A percentile compares a stretch with the other conserved stretches of the same genome.
These are phyloP conservation scores for Heliangelus exortis DNA, from an alignment of 2,797 vertebrate genomes.

Conservation along the genomic window DNA sequence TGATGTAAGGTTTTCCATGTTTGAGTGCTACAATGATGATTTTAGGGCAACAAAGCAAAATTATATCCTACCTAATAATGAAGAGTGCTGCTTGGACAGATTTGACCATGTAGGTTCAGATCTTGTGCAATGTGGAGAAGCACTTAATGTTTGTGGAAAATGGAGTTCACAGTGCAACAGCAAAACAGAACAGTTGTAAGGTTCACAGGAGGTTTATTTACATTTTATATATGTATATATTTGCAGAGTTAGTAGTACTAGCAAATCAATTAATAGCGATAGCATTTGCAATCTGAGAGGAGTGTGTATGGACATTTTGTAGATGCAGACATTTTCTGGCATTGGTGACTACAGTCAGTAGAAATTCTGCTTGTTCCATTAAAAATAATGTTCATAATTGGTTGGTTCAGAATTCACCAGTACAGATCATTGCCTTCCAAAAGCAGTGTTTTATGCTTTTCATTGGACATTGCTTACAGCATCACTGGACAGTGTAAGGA, in stretches of 20 bases:
- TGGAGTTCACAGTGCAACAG: rapidly evolving
- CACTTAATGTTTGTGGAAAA: not conserved
- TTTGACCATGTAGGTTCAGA: not conserved
- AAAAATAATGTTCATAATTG: conserved; percentile 51
- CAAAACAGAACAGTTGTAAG: not conserved
- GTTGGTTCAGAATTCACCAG: conserved; percentile 38
- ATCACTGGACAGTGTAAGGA: conserved; percentile 59
- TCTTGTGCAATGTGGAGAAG: not conserved
- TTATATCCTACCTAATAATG: not conserved
- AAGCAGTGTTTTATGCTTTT: conserved; percentile 57
- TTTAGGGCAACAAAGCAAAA: not conserved
- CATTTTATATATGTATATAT: not conserved
- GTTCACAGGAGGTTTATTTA: not conserved
- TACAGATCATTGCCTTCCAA: conserved; percentile 69
- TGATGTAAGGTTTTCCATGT: conserved; percentile 43
- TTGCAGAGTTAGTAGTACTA: not conserved
- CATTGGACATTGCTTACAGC: conserved; percentile 68
- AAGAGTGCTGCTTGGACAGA: not conserved
- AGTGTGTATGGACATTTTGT: not conserved
- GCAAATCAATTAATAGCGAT: not conserved
- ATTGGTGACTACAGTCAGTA: not conserved
- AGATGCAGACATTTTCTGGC: conserved; percentile 40
- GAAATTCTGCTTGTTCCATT: conserved; percentile 11
- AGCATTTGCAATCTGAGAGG: not conserved
- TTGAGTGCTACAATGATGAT: not conserved